Evolutionary conservation across 2,888 invertebrate species (phyloP), one percentile per base, ranked within the genome.

Genomic region (Drosophila acutilabella): DNA sequence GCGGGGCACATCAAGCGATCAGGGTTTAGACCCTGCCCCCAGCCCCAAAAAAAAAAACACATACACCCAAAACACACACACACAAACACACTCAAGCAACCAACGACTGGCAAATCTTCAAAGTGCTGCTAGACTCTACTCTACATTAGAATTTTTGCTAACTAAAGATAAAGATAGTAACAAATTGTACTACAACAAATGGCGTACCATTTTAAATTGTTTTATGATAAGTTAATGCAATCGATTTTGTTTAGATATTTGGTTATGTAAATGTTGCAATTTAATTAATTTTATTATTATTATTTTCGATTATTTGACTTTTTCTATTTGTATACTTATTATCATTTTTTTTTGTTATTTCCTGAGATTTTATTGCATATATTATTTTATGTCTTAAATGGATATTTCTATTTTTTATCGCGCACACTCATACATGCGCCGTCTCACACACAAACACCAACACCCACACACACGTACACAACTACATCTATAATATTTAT

Each of bases 51-150:
- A 26, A 26, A 44, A 61, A 30, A 13, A 36, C 36, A 36, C 36
- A 36, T 11, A 36, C 36, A 36, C 23, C 23, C 23, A 23, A 23
- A 6, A 23, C 13, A 36, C 4, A 36, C 13, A 11, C 36, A 36
- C 36, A 36, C 36, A 36, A 13, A 13, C 13, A 36, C 41, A 69
- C 64, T 51, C 50, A 73, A 66, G 58, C 83, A 83, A 83, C 73
- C 81, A 84, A 87, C 83, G 83, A 84, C 87, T 87, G 87, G 83
- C 83, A 84, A 81, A 81, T 75, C 78, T 84, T 80, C 76, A 71
- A 65, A 87, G 87, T 75, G 83, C 84, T 87, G 83, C 84, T 84
- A 87, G 83, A 84, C 78, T 75, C 65, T 71, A 80, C 78, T 75
- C 65, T 71, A 80, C 79, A 83, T 72, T 84, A 78, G 73, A 77